These are phyloP conservation scores for Erythrocercus mccallii DNA, from an alignment of 2,113 vertebrate species.

Conservation along the genomic window DNA sequence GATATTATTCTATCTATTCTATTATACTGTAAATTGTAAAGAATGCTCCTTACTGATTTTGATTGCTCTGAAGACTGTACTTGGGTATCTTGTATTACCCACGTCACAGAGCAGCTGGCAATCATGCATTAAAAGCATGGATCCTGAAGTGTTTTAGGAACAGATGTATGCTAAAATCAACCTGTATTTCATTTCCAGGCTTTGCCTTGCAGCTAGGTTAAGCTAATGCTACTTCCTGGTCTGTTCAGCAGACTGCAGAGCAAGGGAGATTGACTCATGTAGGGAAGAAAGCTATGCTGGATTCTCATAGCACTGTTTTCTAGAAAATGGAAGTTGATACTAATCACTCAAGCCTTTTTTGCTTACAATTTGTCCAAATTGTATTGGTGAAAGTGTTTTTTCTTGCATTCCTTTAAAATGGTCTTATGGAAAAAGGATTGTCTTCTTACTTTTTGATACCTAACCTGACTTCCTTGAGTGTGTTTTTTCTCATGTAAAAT, in stretches of 20 bases:
- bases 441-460: neutral
- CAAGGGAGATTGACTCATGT: neutral
- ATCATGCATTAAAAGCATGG: neutral
- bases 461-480: neutral
- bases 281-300: neutral
- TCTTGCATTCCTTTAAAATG: neutral
- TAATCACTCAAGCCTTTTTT: neutral
- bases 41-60: neutral
- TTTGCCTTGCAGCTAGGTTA: neutral
- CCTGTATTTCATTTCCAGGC: neutral
- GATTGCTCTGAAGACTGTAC: neutral
- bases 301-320: neutral
- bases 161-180: neutral
- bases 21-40: neutral
- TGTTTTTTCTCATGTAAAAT: neutral
- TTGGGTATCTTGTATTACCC: neutral
- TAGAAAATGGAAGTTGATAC: neutral
- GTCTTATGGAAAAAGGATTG: neutral
- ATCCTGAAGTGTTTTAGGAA: neutral
- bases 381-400: neutral
- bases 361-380: accelerated
- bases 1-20: neutral
- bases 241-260: neutral
- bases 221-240: neutral
- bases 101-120: neutral